A percentile compares a stretch with the other conserved stretches of the same genome.
Evolutionary conservation across 1,140 invertebrate genomes (phyloP).

Genomic region (Piezodorus guildinii): DNA sequence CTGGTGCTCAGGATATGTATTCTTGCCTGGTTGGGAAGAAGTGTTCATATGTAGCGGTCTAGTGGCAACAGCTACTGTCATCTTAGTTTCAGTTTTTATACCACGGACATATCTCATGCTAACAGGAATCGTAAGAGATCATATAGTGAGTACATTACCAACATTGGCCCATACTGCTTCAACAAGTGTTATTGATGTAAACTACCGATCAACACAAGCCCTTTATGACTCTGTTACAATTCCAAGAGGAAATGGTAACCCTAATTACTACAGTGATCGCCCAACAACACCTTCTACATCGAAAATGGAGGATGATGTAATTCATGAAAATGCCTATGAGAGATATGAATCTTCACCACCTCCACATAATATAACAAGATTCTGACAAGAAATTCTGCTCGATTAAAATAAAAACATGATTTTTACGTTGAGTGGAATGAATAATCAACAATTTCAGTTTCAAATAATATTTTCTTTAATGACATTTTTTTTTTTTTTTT

Average conservation of each 20-base stretch:
- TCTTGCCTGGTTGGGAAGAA: slow-evolving; percentile 31
- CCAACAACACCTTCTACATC: slow-evolving; percentile 27
- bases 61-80: slow-evolving; percentile 35
- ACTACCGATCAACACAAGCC: slow-evolving; percentile 32
- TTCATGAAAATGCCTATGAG: slow-evolving; percentile 28
- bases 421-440: no score
- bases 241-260: slow-evolving; percentile 25
- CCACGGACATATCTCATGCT: slow-evolving; percentile 47
- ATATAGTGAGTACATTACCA: slow-evolving; percentile 30
- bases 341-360: slow-evolving; percentile 29
- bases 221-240: slow-evolving; percentile 32
- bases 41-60: slow-evolving; percentile 27
- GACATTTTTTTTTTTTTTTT: no score
- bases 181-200: slow-evolving; percentile 28
- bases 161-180: slow-evolving; percentile 26
- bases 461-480: no score
- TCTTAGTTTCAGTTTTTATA: slow-evolving; percentile 43
- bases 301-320: slow-evolving; percentile 25
- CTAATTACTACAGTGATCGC: slow-evolving; percentile 28
- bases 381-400: slow-evolving; percentile 27
- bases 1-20: slow-evolving; percentile 41
- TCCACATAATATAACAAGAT: slow-evolving; percentile 30
- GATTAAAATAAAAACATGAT: slow-evolving; percentile 12
- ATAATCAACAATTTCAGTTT: no score
- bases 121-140: slow-evolving; percentile 33